A percentile compares a stretch with the other conserved stretches of the same genome.
Evolutionary conservation across 2,113 vertebrate species (phyloP).

Genomic region (Gymnorhina tibicen): DNA sequence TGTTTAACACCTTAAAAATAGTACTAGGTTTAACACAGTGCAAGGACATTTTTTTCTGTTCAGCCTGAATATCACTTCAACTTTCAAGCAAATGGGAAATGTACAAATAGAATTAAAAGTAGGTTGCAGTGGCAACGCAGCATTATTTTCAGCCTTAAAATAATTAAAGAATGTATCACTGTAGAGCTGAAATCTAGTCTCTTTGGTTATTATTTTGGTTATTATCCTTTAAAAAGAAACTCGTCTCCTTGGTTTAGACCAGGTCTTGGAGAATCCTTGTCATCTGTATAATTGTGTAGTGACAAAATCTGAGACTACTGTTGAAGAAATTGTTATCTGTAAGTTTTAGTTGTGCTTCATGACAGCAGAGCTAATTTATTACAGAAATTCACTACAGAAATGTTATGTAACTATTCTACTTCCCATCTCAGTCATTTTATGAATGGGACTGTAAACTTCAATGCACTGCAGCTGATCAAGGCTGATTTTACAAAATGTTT

Average conservation of each 20-base stretch:
- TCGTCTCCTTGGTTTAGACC: neutral
- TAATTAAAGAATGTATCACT: neutral
- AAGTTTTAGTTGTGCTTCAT: neutral
- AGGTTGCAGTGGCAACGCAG: neutral
- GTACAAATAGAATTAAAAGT: neutral
- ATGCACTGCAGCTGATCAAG: neutral
- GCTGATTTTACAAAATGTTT: neutral
- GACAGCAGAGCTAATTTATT: neutral
- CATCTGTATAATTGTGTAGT: neutral
- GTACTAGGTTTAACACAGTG: neutral
- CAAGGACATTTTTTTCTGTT: neutral
- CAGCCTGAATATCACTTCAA: neutral
- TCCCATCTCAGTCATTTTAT: neutral
- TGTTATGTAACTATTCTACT: neutral
- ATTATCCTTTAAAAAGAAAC: neutral
- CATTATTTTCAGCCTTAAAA: conserved; percentile 7
- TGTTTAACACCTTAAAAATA: neutral
- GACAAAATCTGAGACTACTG: neutral
- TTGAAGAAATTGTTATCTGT: neutral
- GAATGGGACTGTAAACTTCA: neutral
- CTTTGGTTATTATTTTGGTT: neutral
- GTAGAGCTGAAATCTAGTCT: neutral
- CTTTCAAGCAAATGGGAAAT: neutral
- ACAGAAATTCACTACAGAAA: neutral
- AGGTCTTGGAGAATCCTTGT: neutral